These are phyloP conservation scores for Episyrphus balteatus DNA, from an alignment of 1,140 invertebrate species.

Conservation along the genomic window DNA sequence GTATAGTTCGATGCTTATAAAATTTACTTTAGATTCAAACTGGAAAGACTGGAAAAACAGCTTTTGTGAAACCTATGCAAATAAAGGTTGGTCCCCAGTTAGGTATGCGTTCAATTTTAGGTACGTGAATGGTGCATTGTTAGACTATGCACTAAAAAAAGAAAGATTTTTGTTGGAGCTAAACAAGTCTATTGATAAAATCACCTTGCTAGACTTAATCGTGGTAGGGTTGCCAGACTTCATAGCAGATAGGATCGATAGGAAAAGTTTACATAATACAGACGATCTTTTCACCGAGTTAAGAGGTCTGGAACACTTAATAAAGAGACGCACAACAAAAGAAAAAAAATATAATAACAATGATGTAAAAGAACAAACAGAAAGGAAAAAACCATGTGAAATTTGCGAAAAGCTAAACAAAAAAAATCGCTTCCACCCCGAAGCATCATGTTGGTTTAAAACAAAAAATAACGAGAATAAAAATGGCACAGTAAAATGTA, in stretches of 20 bases:
- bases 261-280: constrained; percentile 14
- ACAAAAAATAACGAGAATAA: not conserved
- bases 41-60: constrained; percentile 24
- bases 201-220: constrained; percentile 20
- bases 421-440: not conserved
- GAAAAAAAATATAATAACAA: not conserved
- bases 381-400: constrained; percentile 8
- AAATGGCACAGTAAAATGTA: not conserved
- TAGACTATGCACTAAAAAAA: constrained; percentile 16
- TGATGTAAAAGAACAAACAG: constrained; percentile 5
- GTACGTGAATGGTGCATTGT: constrained; percentile 10
- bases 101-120: constrained; percentile 13
- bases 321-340: not conserved
- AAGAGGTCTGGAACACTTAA: too few species aligned
- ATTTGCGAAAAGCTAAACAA: too few species aligned
- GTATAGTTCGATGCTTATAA: constrained; percentile 25
- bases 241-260: constrained; percentile 22
- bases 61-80: constrained; percentile 23
- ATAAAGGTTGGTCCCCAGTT: constrained; percentile 19
- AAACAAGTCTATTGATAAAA: constrained; percentile 14
- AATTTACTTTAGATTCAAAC: too few species aligned
- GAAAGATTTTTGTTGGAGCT: constrained; percentile 15
- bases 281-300: constrained; percentile 13
- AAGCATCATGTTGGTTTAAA: too few species aligned
- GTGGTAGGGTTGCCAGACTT: constrained; percentile 21